phyloP scores from a whole-genome alignment of 1,140 invertebrate species.

The Antheraea pernyi region DNA sequence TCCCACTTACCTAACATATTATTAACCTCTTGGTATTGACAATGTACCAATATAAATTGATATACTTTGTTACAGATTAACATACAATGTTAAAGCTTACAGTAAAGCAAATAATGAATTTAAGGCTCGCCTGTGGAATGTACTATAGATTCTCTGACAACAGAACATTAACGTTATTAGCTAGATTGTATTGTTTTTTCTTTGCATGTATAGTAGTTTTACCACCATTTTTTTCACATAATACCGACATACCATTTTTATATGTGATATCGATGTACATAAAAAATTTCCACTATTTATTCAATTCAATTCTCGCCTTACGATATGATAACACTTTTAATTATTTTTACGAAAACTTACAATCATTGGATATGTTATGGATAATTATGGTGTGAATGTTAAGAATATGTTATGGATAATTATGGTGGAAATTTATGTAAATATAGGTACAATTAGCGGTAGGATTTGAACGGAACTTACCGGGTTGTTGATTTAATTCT shows the following conservation, averaged over 20 bases:
- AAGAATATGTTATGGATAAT: too few species aligned
- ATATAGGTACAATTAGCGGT: too few species aligned
- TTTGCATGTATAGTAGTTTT: background rate
- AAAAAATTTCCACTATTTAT: background rate
- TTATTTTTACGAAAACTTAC: background rate
- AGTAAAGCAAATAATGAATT: background rate
- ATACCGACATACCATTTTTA: background rate
- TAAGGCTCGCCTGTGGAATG: background rate
- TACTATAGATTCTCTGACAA: background rate
- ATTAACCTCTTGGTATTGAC: too few species aligned
- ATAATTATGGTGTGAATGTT: too few species aligned
- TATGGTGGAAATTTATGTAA: too few species aligned
- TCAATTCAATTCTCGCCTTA: background rate
- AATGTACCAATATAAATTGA: too few species aligned
- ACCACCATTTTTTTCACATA: background rate
- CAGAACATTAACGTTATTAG: background rate
- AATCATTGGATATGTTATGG: background rate
- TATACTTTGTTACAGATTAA: background rate
- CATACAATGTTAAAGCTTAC: background rate
- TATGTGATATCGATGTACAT: background rate
- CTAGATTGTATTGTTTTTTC: background rate
- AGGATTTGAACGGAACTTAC: too few species aligned
- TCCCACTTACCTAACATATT: too few species aligned
- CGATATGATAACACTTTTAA: background rate
- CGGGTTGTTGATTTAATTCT: too few species aligned